These are phyloP conservation scores for Perca schrenkii DNA, from an alignment of 2,113 vertebrate species.

Conservation along the genomic window DNA sequence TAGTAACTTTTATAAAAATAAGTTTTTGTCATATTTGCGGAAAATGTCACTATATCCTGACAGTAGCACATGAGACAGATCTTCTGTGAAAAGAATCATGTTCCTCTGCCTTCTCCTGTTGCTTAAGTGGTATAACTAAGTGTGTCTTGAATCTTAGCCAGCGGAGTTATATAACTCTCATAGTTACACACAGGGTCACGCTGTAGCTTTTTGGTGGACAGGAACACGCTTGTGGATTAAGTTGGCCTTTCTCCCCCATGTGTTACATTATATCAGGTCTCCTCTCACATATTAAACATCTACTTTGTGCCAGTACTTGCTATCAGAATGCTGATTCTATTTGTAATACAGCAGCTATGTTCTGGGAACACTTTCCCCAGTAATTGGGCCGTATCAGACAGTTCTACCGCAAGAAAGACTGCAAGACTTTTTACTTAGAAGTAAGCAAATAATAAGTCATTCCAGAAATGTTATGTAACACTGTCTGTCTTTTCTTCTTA, in stretches of 20 bases:
- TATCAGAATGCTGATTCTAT: constrained; percentile 4
- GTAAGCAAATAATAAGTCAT: constrained; percentile 2
- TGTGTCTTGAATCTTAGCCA: constrained; percentile 12
- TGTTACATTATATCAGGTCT: constrained; percentile 56
- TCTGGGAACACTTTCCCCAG: not conserved
- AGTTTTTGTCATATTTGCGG: too few species aligned
- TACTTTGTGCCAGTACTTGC: constrained; percentile 22
- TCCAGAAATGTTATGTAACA: constrained; percentile 13
- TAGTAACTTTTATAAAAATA: too few species aligned
- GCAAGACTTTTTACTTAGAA: not conserved
- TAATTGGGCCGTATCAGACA: not conserved
- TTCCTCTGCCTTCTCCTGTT: not conserved
- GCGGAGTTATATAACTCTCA: constrained; percentile 54
- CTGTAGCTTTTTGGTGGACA: constrained; percentile 67
- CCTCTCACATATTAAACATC: constrained; percentile 34
- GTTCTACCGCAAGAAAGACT: not conserved
- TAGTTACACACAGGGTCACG: constrained; percentile 45
- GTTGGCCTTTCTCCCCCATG: constrained; percentile 50
- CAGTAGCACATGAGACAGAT: too few species aligned
- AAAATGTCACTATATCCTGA: too few species aligned
- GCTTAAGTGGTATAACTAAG: constrained; percentile 17
- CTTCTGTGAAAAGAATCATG: too few species aligned
- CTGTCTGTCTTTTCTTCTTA: not conserved
- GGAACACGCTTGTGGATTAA: constrained; percentile 41
- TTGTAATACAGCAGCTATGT: not conserved